Evolutionary conservation across 1,140 invertebrate genomes (phyloP), one percentile per base, ranked within the genome.

Genomic region (Drosophila subpulchrella): DNA sequence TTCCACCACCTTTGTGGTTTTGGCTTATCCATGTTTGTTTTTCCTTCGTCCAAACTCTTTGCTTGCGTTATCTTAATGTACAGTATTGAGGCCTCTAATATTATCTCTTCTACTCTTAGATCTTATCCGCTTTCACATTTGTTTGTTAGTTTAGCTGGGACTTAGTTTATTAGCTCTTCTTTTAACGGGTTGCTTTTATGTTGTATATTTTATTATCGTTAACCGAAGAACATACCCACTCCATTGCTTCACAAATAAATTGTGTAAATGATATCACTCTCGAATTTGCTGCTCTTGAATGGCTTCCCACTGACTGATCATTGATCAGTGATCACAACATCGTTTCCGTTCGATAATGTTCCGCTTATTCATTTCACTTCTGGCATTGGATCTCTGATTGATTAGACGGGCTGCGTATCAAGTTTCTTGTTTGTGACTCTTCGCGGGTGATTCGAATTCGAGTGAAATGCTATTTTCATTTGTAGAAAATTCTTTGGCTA

Each of bases 291-390:
- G 13, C 36, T 66, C 63, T 67, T 67, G 17, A 41, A 0, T 27
- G 61, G 44, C 63, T 58, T 70, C 67, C 67, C 66, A 12, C 38
- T 39, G 36, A 57, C 0, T 41, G 65, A 71, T 71, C 65, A 58
- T 57, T 71, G 67, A 71, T 71, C 67, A 71, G 12, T 71, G 66
- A 71, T 71, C 36, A 47, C 51, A 71, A 71, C 65, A 71, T 41
- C 13, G 44, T 71, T 71, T 71, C 67, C 66, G 62, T 55, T 68
- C 11, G 62, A 38, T 68, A 54, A 67, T 68, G 7, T 44, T 54
- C 39, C 36, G 65, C 32, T 20, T 38, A 38, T 56, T 56, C 20
- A 46, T 62, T 68, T 24, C 41, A 51, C 30, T 68, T 36, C 38
- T 66, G 60, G 36, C 46, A 68, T 56, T 48, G 50, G 6, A 63